Evolutionary conservation across 2,888 invertebrate genomes (phyloP), one percentile per base, ranked within the genome.

Genomic region (Lepetodrilus schrolli): DNA sequence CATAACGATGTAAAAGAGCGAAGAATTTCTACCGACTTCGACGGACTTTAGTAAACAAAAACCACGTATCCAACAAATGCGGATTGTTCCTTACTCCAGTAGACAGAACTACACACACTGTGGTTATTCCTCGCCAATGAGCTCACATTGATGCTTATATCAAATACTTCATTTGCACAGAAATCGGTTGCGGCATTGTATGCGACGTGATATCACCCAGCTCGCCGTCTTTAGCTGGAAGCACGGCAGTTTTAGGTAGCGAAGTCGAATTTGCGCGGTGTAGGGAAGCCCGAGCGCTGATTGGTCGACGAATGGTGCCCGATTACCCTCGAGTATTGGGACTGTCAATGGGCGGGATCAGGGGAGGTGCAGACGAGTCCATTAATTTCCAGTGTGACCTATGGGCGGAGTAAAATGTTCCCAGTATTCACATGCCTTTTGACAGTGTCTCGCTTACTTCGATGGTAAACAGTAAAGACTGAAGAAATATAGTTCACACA

Each of bases 321-420:
- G 70, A 72, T 74, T 73, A 73, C 70, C 69, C 66, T 49, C 38
- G 68, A 51, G 50, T 47, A 70, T 73, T 66, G 65, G 66, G 69
- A 30, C 50, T 78, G 73, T 70, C 73, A 74, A 74, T 70, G 76
- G 84, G 84, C 80, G 84, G 78, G 65, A 72, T 72, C 17, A 68
- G 48, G 70, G 79, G 81, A 72, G 74, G 77, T 43, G 75, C 69
- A 75, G 81, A 75, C 74, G 76, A 74, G 72, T 77, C 74, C 74
- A 77, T 66, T 77, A 68, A 38, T 20, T 20, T 49, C 38, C 51
- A 23, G 47, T 10, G 43, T 36, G 65, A 21, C 20, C 58, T 65
- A 58, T 70, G 74, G 71, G 71, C 58, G 74, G 68, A 50, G 66
- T 68, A 47, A 26, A 47, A 51, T 43, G 38, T 23, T 43, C 30